Conservation (phyloP, 2,888 invertebrate genomes). For the Parasteatoda lunata region DNA sequence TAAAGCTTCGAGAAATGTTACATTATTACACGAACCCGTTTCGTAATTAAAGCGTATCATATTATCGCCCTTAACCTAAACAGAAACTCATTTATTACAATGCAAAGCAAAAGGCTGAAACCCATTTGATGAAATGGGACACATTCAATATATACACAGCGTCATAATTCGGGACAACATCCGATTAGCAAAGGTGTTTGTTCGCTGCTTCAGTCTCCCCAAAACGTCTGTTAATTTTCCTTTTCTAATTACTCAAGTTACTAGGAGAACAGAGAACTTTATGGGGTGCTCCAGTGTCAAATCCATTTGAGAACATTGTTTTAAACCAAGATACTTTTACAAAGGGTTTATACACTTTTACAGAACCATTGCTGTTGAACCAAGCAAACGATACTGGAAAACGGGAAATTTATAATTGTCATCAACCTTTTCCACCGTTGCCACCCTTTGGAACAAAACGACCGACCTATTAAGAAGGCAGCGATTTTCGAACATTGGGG, state of each 20-base stretch:
- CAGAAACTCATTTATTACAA: too few species aligned
- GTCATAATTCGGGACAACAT: too few species aligned
- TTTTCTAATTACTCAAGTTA: background rate
- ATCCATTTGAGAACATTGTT: background rate
- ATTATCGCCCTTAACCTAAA: too few species aligned
- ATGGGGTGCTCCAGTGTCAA: background rate
- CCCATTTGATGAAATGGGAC: too few species aligned
- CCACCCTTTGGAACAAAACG: constrained; percentile 17
- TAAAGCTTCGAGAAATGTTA: too few species aligned
- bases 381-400: constrained; percentile 2
- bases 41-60: too few species aligned
- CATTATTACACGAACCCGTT: too few species aligned
- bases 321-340: background rate
- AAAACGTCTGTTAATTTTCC: background rate
- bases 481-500: constrained; percentile 13
- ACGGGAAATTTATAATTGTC: constrained; percentile 60
- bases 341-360: background rate
- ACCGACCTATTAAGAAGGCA: constrained; percentile 33
- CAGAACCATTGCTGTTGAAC: background rate
- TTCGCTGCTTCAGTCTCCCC: too few species aligned
- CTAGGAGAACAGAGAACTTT: background rate
- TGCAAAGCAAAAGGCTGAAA: too few species aligned
- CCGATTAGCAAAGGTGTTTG: too few species aligned
- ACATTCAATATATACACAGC: too few species aligned
- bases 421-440: constrained; percentile 23